These are phyloP conservation scores for Aeoliscus strigatus DNA, from an alignment of 2,797 vertebrate genomes.

Conservation along the genomic window DNA sequence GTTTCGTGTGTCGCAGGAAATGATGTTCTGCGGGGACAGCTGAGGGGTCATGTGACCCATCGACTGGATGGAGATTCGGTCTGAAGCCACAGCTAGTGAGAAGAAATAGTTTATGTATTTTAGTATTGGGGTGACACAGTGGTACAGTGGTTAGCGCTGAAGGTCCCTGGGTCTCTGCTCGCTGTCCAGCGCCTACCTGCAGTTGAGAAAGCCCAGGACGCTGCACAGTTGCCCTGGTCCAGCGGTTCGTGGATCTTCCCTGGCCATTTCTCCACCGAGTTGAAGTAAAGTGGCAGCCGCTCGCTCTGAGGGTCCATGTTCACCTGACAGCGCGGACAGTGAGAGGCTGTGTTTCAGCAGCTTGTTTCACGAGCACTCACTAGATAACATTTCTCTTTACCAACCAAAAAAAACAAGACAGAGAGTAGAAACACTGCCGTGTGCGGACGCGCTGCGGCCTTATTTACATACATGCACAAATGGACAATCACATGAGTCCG, in stretches of 20 bases:
- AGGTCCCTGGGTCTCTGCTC: neutral
- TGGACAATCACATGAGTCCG: conserved; percentile 37
- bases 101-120: neutral
- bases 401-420: too few species aligned
- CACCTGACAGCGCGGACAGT: conserved; percentile 67
- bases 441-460: too few species aligned
- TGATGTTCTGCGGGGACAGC: conserved; percentile 92
- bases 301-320: conserved; percentile 81
- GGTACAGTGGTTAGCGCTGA: too few species aligned
- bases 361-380: too few species aligned
- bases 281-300: conserved; percentile 79
- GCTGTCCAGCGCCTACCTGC: conserved; percentile 71
- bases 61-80: conserved; percentile 95
- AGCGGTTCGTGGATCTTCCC: conserved; percentile 91
- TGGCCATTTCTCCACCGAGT: conserved; percentile 86
- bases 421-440: too few species aligned
- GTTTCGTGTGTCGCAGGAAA: conserved; percentile 91
- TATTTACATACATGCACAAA: too few species aligned
- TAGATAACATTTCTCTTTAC: too few species aligned
- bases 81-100: conserved; percentile 86
- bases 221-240: conserved; percentile 95
- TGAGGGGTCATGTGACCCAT: conserved; percentile 96
- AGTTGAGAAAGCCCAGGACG: conserved; percentile 97
- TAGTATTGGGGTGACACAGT: too few species aligned
- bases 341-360: too few species aligned